Base-by-base conservation (phyloP, 2,797 vertebrate genomes). In the Erpetoichthys calabaricus region DNA sequence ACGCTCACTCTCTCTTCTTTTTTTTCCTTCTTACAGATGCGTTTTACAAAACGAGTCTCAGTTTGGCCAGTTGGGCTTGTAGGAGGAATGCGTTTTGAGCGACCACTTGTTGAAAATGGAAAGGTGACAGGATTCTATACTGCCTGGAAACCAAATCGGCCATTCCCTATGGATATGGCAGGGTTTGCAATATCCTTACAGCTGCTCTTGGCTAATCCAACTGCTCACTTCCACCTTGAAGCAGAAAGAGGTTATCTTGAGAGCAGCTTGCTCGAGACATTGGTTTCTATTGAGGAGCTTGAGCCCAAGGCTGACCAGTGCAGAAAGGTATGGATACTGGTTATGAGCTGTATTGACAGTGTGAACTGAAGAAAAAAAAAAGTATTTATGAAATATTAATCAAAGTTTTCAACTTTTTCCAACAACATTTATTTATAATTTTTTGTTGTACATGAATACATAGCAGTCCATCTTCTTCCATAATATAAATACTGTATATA, bases 11-110 rank as follows among this genome's bases (percentile, higher is more conserved):
- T 25, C 4, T 52, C 6, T 56, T 54, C 59, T 60, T 58, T 62
- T 44, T 55, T 47, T 67, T 59, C 25, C 25, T 42, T 42, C 42
- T 45, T 42, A 7, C 69, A 96, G 92, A 96, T 96, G 86, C 86
- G 92, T 50, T 78, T 74, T 66, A 96, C 91, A 7, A 78, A 77
- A 56, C 80, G 81, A 3, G 91, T 93, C 8, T 90, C 92, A 0
- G 91, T 94, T 59, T 94, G 92, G 92, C 91, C 91, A 0, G 92
- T 96, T 57, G 92, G 92, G 42, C 79, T 96, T 47, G 92, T 96
- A n/a, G 92, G 91, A 0, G 91, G 88, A 56, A 89, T 96, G 80
- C 85, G 88, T 10, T 94, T 88, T 8, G 92, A 96, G 75, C 78
- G 87, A 10, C 92, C 92, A 0, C 81, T 84, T 52, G 88, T 94